Evolutionary conservation across 2,888 invertebrate genomes (phyloP).

Genomic region (Drosophila villosipedis): DNA sequence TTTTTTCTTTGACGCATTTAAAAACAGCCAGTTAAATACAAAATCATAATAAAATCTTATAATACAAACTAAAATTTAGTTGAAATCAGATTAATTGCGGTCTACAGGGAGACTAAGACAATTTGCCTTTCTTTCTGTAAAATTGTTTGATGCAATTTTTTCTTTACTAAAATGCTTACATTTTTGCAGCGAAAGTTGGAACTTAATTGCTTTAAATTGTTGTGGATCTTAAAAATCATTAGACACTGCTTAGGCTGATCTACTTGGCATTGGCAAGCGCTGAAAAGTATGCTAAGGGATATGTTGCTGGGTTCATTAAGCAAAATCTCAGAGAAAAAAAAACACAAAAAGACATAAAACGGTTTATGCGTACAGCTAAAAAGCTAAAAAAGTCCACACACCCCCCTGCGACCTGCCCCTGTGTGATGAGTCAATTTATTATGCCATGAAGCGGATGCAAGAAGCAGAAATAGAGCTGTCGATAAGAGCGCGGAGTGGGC

Average conservation of each 20-base stretch:
- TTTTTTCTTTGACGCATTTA: neutral
- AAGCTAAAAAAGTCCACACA: neutral
- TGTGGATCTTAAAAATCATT: neutral
- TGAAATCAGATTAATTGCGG: neutral
- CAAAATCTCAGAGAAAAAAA: conserved; percentile 35
- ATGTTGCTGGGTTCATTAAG: conserved; percentile 66
- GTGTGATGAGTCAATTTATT: conserved; percentile 61
- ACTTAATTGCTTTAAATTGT: neutral
- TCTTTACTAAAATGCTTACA: neutral
- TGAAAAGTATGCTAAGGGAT: conserved; percentile 53
- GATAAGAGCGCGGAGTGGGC: neutral
- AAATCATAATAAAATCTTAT: neutral
- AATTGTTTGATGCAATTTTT: neutral
- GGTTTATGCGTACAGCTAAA: conserved; percentile 55
- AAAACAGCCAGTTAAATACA: too few species aligned
- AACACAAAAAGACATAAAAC: conserved; percentile 53
- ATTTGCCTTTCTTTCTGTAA: neutral
- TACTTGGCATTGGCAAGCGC: conserved; percentile 15
- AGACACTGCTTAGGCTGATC: neutral
- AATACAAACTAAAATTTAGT: neutral
- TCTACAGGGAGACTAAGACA: neutral
- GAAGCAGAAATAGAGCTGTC: conserved; percentile 23
- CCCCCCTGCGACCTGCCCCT: neutral
- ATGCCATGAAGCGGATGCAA: conserved; percentile 62
- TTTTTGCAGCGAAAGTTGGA: neutral